These are phyloP conservation scores for Chrysoperla carnea DNA, from an alignment of 1,140 invertebrate species.

Conservation along the genomic window DNA sequence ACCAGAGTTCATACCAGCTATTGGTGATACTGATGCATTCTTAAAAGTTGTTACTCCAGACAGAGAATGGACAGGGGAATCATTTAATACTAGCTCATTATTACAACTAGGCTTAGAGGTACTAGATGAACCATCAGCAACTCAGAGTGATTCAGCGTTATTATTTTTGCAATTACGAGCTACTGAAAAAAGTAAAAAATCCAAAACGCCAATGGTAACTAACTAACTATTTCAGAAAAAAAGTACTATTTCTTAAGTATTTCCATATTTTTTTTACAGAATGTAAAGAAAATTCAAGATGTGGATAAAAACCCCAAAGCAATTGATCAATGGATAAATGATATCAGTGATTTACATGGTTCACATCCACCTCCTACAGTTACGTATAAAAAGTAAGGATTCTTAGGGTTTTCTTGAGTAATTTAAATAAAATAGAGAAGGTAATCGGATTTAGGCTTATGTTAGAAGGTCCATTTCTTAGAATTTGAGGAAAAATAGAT, in stretches of 20 bases:
- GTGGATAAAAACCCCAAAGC: slow-evolving; percentile 74
- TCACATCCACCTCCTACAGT: slow-evolving; percentile 73
- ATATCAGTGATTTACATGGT: slow-evolving; percentile 74
- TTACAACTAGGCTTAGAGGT: slow-evolving; percentile 56
- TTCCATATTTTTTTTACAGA: slow-evolving; percentile 31
- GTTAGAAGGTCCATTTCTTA: no score
- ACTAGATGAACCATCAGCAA: slow-evolving; percentile 85
- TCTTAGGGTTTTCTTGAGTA: slow-evolving; percentile 1
- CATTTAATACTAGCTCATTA: slow-evolving; percentile 5
- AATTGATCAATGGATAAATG: slow-evolving; percentile 87
- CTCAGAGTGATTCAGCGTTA: slow-evolving; percentile 89
- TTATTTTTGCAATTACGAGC: slow-evolving; percentile 84
- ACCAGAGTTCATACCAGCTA: slow-evolving; percentile 92
- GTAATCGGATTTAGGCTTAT: neutral
- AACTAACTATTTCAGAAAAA: neutral
- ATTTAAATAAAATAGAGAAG: neutral
- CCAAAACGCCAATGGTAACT: slow-evolving; percentile 7
- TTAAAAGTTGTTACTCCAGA: slow-evolving; percentile 81
- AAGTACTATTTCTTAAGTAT: slow-evolving; percentile 12
- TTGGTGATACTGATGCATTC: slow-evolving; percentile 97
- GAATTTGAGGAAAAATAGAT: no score
- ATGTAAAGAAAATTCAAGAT: slow-evolving; percentile 72
- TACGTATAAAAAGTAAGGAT: slow-evolving; percentile 54
- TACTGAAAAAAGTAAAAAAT: slow-evolving; percentile 21
- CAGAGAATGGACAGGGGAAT: slow-evolving; percentile 22